These are phyloP conservation scores for Scytalopus superciliaris DNA, from an alignment of 2,113 vertebrate genomes.

Conservation along the genomic window DNA sequence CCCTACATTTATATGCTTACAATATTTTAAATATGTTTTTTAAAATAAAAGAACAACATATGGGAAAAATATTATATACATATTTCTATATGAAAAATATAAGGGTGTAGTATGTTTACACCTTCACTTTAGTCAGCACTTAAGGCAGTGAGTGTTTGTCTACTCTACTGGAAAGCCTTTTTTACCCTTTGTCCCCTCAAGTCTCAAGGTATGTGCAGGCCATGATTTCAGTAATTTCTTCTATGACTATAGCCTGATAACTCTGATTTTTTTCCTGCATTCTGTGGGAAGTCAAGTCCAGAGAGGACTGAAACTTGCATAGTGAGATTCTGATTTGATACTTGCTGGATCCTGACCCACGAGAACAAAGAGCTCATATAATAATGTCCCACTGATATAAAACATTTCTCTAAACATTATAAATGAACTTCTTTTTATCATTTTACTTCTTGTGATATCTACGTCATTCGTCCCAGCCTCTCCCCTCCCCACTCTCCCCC, in stretches of 20 bases:
- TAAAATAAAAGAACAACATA: not conserved
- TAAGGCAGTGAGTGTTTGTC: not conserved
- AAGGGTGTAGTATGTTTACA: not conserved
- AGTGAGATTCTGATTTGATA: not conserved
- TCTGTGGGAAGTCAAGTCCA: not conserved
- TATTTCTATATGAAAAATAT: not conserved
- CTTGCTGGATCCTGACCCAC: not conserved
- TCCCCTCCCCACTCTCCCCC: accelerated
- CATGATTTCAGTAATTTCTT: not conserved
- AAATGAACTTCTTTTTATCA: not conserved
- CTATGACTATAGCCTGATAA: not conserved
- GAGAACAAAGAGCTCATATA: not conserved
- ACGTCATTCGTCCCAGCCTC: not conserved
- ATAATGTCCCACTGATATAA: not conserved
- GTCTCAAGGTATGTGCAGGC: not conserved
- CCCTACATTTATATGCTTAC: not conserved
- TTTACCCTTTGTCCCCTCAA: not conserved
- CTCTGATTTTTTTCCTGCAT: not conserved
- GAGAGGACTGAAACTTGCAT: not conserved
- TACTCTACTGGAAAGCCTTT: not conserved
- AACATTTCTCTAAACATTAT: not conserved
- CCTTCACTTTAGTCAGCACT: not conserved
- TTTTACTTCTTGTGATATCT: not conserved
- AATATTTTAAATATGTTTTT: not conserved
- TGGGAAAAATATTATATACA: not conserved